Evolutionary conservation across 2,797 vertebrate genomes (phyloP).

Genomic region (Crenuchus spilurus): DNA sequence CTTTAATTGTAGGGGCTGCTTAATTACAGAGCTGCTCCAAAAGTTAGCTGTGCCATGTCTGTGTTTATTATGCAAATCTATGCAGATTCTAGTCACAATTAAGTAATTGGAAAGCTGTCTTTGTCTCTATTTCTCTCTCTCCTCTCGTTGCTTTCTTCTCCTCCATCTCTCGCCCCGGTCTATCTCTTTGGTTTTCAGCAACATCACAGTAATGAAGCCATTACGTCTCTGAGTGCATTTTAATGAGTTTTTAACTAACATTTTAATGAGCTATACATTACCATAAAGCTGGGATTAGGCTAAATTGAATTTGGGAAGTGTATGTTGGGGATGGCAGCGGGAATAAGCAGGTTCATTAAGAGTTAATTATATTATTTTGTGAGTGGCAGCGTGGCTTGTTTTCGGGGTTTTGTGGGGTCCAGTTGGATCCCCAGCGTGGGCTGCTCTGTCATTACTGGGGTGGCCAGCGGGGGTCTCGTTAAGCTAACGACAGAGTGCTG

Average conservation of each 20-base stretch:
- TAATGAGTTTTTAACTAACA: constrained; percentile 96
- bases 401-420: constrained; percentile 66
- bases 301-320: constrained; percentile 85
- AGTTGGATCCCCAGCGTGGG: constrained; percentile 67
- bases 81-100: constrained; percentile 86
- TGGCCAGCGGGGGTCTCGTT: constrained; percentile 69
- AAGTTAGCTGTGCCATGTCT: constrained; percentile 71
- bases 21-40: constrained; percentile 81
- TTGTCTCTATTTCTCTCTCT: constrained; percentile 71
- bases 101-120: constrained; percentile 89
- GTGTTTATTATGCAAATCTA: constrained; percentile 90
- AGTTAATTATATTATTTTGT: constrained; percentile 90
- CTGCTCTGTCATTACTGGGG: constrained; percentile 69
- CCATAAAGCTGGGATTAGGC: constrained; percentile 89
- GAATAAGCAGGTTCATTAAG: constrained; percentile 85
- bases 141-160: constrained; percentile 72
- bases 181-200: constrained; percentile 82
- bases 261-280: constrained; percentile 95
- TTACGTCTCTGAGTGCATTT: constrained; percentile 91
- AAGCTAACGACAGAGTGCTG: constrained; percentile 67
- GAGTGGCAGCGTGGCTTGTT: constrained; percentile 69
- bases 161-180: constrained; percentile 72
- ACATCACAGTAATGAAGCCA: constrained; percentile 92
- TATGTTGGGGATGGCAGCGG: constrained; percentile 59
- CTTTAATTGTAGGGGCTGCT: constrained; percentile 82